Conservation (phyloP, 1,140 invertebrate species). For the Drosophila repleta region DNA sequence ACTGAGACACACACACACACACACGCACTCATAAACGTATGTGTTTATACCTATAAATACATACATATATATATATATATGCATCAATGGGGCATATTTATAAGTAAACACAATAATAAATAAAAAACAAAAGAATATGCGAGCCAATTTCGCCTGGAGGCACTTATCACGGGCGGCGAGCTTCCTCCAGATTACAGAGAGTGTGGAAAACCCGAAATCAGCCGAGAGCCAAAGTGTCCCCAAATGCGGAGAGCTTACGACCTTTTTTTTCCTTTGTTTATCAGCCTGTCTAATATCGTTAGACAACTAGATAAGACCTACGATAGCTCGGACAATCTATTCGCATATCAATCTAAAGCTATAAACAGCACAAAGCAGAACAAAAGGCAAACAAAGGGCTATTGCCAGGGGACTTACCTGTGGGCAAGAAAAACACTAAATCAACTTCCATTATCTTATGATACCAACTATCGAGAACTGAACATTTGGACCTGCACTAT, state of each 20-base stretch:
- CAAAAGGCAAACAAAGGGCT: not conserved
- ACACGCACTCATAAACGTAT: constrained; percentile 66
- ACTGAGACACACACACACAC: constrained; percentile 55
- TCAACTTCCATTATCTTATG: not conserved
- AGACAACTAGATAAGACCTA: not conserved
- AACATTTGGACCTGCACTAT: constrained; percentile 1
- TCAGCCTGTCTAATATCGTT: not conserved
- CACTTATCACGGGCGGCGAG: constrained; percentile 58
- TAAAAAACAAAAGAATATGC: constrained; percentile 52
- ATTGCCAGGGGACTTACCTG: not conserved
- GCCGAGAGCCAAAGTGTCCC: not conserved
- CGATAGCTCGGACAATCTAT: not conserved
- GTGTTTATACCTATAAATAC: constrained; percentile 22
- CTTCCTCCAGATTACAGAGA: constrained; percentile 49
- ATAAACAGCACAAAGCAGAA: not conserved
- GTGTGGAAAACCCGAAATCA: constrained; percentile 6
- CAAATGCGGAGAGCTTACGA: not conserved
- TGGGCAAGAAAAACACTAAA: not conserved
- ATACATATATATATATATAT: constrained; percentile 22
- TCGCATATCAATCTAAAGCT: not conserved
- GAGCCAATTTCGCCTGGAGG: constrained; percentile 41
- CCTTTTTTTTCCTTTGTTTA: constrained; percentile 1
- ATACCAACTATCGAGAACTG: not conserved
- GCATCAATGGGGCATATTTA: constrained; percentile 31
- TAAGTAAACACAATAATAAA: constrained; percentile 71